Conservation (phyloP, 1,140 invertebrate genomes). For the Ips typographus region DNA sequence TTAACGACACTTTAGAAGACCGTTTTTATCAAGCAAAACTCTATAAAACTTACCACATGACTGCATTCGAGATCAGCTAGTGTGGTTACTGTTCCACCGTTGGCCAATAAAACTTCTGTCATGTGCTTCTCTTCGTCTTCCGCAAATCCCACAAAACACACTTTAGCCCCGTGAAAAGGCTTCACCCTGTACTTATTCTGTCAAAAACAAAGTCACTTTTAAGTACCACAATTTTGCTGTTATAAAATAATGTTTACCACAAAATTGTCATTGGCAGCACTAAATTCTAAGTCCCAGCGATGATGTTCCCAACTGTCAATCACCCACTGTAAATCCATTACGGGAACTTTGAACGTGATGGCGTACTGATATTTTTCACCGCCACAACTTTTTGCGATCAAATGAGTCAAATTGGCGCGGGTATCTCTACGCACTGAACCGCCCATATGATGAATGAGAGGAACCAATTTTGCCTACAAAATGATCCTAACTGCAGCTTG, state of each 20-base stretch:
- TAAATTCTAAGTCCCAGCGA: conserved; percentile 67
- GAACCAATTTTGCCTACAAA: conserved; percentile 74
- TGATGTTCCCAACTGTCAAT: conserved; percentile 73
- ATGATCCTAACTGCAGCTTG: not conserved
- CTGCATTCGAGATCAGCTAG: conserved; percentile 80
- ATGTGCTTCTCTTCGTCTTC: conserved; percentile 88
- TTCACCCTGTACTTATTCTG: conserved; percentile 74
- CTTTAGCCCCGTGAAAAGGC: conserved; percentile 81
- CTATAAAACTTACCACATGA: conserved; percentile 76
- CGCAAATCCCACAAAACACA: conserved; percentile 88
- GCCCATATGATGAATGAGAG: conserved; percentile 90
- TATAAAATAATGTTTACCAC: conserved; percentile 60
- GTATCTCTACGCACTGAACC: conserved; percentile 90
- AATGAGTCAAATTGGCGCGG: conserved; percentile 84
- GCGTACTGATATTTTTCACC: conserved; percentile 90
- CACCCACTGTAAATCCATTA: conserved; percentile 88
- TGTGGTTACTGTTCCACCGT: conserved; percentile 76
- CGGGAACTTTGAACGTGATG: conserved; percentile 82
- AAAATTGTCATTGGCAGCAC: conserved; percentile 66
- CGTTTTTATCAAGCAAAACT: no score
- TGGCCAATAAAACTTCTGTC: conserved; percentile 81
- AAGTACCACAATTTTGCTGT: not conserved
- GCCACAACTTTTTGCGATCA: conserved; percentile 82
- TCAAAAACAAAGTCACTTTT: conserved; percentile 30
- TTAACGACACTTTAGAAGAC: no score